A percentile compares a stretch with the other conserved stretches of the same genome.
Conservation (phyloP, 1,140 invertebrate species). For the Bombus confusus region DNA sequence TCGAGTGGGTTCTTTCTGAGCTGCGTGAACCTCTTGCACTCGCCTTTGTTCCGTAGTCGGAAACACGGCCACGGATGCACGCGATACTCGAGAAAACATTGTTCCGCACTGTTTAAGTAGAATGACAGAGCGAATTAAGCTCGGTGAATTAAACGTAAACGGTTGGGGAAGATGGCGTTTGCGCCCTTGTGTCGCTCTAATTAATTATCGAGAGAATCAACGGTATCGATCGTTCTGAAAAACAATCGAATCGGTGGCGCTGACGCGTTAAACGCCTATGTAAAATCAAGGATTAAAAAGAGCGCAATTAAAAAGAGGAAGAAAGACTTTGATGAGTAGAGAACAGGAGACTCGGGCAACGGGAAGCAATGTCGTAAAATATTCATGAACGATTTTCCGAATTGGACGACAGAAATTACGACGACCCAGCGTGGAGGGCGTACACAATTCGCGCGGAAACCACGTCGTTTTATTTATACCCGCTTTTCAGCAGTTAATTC, state of each 20-base stretch:
- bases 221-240: not conserved
- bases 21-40: conserved; percentile 34
- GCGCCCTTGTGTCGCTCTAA: not conserved
- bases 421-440: conserved; percentile 25
- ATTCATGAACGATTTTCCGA: conserved; percentile 57
- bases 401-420: conserved; percentile 46
- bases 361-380: conserved; percentile 43
- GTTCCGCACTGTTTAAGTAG: not conserved
- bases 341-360: not conserved
- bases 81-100: conserved; percentile 14
- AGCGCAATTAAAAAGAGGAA: not conserved
- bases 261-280: not conserved
- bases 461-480: conserved; percentile 64
- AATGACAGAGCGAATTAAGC: too few relatives aligned
- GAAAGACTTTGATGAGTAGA: not conserved
- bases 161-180: not conserved
- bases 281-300: not conserved
- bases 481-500: conserved; percentile 68
- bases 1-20: conserved; percentile 29
- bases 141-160: not conserved
- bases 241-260: not conserved
- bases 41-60: conserved; percentile 12
- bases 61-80: not conserved
- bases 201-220: not conserved
- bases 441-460: conserved; percentile 21